These are phyloP conservation scores for Leptopilina myrica DNA, from an alignment of 2,888 invertebrate genomes.

Conservation along the genomic window DNA sequence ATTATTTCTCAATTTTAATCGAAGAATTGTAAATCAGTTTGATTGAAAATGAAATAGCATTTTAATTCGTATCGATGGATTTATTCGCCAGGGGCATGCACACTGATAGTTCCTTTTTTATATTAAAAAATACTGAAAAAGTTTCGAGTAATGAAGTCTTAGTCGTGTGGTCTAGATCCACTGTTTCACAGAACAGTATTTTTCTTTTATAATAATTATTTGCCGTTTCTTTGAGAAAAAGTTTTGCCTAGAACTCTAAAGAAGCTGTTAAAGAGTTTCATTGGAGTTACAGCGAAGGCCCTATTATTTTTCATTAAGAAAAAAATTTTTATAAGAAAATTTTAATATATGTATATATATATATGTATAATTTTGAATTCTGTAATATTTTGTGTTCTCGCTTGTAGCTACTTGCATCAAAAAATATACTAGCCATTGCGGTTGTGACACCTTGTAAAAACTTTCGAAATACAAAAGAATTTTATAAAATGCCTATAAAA, in stretches of 20 bases:
- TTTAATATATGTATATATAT: neutral
- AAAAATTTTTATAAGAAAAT: neutral
- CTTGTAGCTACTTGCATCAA: conserved; percentile 54
- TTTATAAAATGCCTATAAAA: conserved; percentile 64
- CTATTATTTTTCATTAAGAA: conserved; percentile 54
- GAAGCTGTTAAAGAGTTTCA: conserved; percentile 44
- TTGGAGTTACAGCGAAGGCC: conserved; percentile 51
- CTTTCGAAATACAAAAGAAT: conserved; percentile 61
- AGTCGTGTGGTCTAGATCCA: conserved; percentile 28
- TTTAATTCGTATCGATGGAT: neutral
- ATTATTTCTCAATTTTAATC: too few species aligned
- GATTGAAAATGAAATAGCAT: too few species aligned
- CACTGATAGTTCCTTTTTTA: neutral
- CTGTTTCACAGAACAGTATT: conserved; percentile 40
- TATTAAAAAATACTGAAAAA: conserved; percentile 25
- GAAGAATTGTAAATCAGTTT: too few species aligned
- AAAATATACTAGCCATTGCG: conserved; percentile 63
- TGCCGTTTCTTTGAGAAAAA: conserved; percentile 32
- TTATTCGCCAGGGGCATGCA: conserved; percentile 20
- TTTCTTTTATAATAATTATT: conserved; percentile 17
- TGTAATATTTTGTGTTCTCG: conserved; percentile 23
- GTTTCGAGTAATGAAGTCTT: conserved; percentile 7
- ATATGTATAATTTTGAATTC: neutral
- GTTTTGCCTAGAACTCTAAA: conserved; percentile 28
- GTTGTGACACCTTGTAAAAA: conserved; percentile 46